These are phyloP conservation scores for Crax fasciolata DNA, from an alignment of 2,797 vertebrate genomes.

Conservation along the genomic window DNA sequence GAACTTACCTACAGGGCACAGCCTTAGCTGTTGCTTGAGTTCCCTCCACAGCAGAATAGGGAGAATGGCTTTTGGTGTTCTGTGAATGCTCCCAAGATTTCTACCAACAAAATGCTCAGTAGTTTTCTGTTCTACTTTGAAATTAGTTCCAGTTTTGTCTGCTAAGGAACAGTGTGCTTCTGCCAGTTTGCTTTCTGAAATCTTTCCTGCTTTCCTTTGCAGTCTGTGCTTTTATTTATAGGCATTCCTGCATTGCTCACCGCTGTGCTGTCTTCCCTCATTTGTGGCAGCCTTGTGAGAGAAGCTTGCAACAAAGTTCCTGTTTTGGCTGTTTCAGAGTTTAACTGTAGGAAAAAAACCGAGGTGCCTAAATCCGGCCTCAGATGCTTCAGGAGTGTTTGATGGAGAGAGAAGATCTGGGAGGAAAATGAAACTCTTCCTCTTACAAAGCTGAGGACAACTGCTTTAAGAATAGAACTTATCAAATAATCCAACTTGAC, in stretches of 20 bases:
- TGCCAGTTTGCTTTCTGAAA: background rate
- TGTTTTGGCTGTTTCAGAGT: background rate
- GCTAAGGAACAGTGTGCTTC: background rate
- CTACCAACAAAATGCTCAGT: background rate
- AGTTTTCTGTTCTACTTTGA: background rate
- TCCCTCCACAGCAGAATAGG: fast-evolving
- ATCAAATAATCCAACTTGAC: background rate
- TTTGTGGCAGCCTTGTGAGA: background rate
- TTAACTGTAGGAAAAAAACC: background rate
- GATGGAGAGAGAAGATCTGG: background rate
- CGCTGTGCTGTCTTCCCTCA: background rate
- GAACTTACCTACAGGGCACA: fast-evolving
- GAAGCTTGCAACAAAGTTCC: background rate
- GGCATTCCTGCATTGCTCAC: background rate
- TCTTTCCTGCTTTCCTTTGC: background rate
- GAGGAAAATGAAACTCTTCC: background rate
- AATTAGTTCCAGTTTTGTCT: background rate
- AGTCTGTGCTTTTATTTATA: background rate
- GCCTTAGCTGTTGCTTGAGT: background rate
- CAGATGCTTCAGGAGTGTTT: background rate
- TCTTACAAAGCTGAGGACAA: background rate
- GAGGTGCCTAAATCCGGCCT: background rate
- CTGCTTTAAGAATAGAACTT: background rate
- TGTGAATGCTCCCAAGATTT: fast-evolving
- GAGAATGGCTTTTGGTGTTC: background rate